Base-by-base conservation (phyloP, 2,888 invertebrate genomes). In the Pammene fasciana region DNA sequence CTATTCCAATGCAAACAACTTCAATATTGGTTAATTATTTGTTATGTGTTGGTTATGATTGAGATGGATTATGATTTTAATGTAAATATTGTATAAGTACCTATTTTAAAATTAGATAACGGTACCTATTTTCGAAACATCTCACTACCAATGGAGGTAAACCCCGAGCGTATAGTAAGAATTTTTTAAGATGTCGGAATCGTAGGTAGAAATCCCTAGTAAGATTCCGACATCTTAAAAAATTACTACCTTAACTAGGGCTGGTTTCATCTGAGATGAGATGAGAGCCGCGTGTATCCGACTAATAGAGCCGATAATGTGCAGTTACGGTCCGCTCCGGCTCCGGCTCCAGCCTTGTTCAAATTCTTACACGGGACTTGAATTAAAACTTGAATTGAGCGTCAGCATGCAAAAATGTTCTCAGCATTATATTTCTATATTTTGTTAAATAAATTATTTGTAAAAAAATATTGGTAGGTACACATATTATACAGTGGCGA, bases 291-390 rank as follows among this genome's bases (percentile, higher is more conserved):
- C 62, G 56, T 50, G 61, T 61, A 68, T 68, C 68, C 41, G 56
- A 56, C 68, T 68, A 68, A 68, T 62, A 68, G 68, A 67, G 62
- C 56, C 56, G 68, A 57, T 56, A 68, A 62, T 62, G 48, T 34
- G 52, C 65, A 55, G 50, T 65, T 70, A 62, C 59, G 59, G 46
- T 41, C 61, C 70, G 59, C 62, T 45, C 26, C 36, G 14, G 61
- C 0, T n/a, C n/a, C n/a, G n/a, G 59, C 62, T 45, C 26, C 36
- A 13, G 61, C 79, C 82, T 86, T 88, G 90, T 91, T 89, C 88
- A 90, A 90, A 90, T 88, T 87, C 87, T 86, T 88, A 88, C 89
- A 87, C 83, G 87, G 82, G 83, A 83, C 84, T 82, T 86, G 88
- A 86, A 90, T 90, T 91, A 90, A 86, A 87, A 88, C 85, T 86